These are phyloP conservation scores for Epistrophe grossulariae DNA, from an alignment of 2,888 invertebrate genomes.

Conservation along the genomic window DNA sequence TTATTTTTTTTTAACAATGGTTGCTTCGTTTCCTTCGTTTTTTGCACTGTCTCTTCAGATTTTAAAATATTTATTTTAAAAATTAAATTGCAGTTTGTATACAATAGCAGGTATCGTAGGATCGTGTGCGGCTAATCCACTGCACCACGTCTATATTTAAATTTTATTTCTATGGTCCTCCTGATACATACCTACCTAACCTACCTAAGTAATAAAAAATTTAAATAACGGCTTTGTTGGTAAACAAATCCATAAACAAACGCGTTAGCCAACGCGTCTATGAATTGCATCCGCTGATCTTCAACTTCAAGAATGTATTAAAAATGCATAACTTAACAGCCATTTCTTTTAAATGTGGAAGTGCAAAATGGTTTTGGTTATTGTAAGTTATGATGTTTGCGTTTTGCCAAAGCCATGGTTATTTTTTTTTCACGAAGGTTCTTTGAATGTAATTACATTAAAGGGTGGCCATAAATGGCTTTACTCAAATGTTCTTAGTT, in stretches of 20 bases:
- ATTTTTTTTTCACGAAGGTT: background rate
- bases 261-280: background rate
- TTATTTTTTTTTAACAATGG: background rate
- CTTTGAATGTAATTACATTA: background rate
- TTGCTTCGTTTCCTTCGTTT: background rate
- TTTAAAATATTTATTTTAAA: background rate
- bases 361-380: background rate
- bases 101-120: background rate
- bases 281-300: constrained; percentile 2
- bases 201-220: background rate
- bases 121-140: background rate
- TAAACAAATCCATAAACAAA: background rate
- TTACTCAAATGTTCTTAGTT: too few species aligned
- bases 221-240: background rate
- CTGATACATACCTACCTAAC: background rate
- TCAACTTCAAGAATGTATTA: background rate
- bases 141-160: background rate
- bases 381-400: background rate
- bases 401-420: background rate
- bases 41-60: too few species aligned
- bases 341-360: background rate
- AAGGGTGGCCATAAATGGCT: background rate
- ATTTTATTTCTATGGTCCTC: background rate
- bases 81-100: background rate
- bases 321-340: background rate